Percentiles rank a stretch among this genome's conserved stretches.
Conservation (phyloP, 2,113 vertebrate genomes). For the Rhynchomys soricoides region DNA sequence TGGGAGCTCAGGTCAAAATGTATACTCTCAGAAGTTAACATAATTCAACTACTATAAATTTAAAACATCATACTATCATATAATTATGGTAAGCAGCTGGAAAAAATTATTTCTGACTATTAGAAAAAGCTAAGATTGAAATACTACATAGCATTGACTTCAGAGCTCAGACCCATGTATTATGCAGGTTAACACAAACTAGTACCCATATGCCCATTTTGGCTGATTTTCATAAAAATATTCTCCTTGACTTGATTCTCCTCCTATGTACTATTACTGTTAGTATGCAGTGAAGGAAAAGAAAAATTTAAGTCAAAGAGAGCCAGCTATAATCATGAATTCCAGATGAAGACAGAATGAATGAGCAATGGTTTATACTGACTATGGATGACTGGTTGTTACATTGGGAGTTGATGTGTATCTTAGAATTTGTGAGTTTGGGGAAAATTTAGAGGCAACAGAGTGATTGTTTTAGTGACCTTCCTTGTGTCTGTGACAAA, state of each 20-base stretch:
- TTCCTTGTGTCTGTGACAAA: not conserved
- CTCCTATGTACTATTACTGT: not conserved
- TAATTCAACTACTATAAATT: not conserved
- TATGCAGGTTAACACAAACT: not conserved
- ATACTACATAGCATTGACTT: not conserved
- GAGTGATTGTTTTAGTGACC: not conserved
- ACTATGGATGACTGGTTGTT: not conserved
- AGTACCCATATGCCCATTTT: not conserved
- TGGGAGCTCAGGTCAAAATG: not conserved
- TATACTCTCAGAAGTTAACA: not conserved
- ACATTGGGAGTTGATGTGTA: not conserved
- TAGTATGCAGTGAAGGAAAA: not conserved
- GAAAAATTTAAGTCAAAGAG: not conserved
- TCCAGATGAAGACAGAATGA: not conserved
- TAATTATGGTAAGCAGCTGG: not conserved
- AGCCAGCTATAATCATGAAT: not conserved
- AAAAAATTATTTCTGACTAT: not conserved
- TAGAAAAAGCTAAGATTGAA: not conserved
- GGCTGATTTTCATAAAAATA: not conserved
- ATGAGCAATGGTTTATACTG: not conserved
- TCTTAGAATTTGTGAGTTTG: slow-evolving; percentile 6
- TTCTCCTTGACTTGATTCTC: not conserved
- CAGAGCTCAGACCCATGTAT: not conserved
- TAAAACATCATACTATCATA: not conserved
- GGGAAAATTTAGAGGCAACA: not conserved